Evolutionary conservation across 2,113 vertebrate genomes (phyloP), one percentile per base, ranked within the genome.

Genomic region (Chunga burmeisteri): DNA sequence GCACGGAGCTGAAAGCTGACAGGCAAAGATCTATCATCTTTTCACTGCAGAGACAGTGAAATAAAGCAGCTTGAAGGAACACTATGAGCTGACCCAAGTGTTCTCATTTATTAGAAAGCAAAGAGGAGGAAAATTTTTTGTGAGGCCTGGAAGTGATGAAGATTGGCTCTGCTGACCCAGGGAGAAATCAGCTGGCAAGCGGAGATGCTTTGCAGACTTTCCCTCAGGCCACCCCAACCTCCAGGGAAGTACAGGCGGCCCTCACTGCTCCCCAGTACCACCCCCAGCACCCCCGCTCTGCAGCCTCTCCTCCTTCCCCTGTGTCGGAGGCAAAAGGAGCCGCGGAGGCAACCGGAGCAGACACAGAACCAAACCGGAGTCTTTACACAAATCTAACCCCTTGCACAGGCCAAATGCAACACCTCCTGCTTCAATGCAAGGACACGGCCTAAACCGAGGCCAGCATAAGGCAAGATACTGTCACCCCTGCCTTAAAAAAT

Each of bases 31-130:
- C 72, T 87, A 34, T 52, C 66, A 70, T 25, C 2, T 74, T 90
- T 87, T 47, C 23, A 38, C 42, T 62, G 17, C 11, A 32, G 49
- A 80, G 27, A 79, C 5, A 56, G 19, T 20, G 55, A 87, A 86
- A 83, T 92, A 90, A 81, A 53, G 56, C 70, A 81, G 21, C 34
- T 46, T 75, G 47, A 90, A 85, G 26, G 32, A 95, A 50, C 22
- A 67, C 30, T 32, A 44, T 21, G 50, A 94, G 89, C 30, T 0
- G 1, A 81, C n/a, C 14, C 38, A 62, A 73, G 42, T 17, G 15
- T n/a, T 91, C 30, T 74, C 19, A 53, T 68, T 88, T 88, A 50
- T 65, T 88, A 83, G 42, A 96, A 94, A 92, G 75, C 42, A 88
- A 73, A 81, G 22, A 49, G 34, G 27, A 53, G 20, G 23, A 59